phyloP scores from a whole-genome alignment of 2,888 invertebrate genomes.

The Sesamia inferens region DNA sequence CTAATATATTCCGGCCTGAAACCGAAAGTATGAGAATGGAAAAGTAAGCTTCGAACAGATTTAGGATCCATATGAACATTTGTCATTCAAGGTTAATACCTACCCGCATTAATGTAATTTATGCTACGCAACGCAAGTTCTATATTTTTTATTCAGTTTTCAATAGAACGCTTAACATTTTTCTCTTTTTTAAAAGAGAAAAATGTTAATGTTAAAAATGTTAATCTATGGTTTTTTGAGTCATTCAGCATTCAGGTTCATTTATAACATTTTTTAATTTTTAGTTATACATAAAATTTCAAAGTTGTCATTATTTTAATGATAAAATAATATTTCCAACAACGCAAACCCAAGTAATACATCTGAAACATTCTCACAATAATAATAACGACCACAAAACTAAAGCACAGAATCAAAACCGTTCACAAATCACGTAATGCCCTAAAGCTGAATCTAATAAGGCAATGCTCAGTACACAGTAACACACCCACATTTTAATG shows the following conservation, averaged over 20 bases:
- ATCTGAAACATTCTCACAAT: constrained; percentile 47
- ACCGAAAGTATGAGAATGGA: no score
- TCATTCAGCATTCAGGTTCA: no score
- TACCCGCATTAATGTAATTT: no score
- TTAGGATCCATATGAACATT: no score
- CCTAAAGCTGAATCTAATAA: constrained; percentile 87
- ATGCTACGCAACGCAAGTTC: no score
- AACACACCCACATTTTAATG: constrained; percentile 78
- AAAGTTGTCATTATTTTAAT: not conserved
- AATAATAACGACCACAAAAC: constrained; percentile 63
- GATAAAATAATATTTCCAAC: not conserved
- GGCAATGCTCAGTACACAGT: constrained; percentile 67
- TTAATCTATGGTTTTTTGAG: no score
- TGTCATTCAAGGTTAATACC: not conserved
- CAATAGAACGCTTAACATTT: no score
- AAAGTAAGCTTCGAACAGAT: no score
- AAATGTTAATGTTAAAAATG: no score
- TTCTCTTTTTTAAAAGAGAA: no score
- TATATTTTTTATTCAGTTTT: no score
- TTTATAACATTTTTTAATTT: not conserved
- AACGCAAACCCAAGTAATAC: constrained; percentile 31
- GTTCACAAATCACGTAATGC: constrained; percentile 74
- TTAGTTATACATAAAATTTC: not conserved
- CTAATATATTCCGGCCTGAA: no score
- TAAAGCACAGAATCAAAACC: constrained; percentile 62